Base-by-base conservation (phyloP, 2,888 invertebrate species). In the Orthonychiurus folsomi region DNA sequence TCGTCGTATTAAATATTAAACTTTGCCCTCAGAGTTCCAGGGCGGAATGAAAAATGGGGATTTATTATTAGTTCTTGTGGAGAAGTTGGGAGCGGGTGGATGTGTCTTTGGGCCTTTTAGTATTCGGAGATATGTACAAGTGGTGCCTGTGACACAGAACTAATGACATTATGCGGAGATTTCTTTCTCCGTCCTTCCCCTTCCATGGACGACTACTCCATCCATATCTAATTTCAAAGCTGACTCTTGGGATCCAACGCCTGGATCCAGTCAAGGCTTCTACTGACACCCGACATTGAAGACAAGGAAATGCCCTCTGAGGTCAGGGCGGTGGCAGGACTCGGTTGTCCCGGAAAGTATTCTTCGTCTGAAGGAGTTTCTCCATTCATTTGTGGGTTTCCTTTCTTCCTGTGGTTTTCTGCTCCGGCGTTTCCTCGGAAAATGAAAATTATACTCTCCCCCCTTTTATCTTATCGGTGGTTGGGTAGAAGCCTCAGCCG, bases 161-260 rank as follows among this genome's bases (percentile, higher is more conserved):
- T 37, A 37, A 37, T 37, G 37, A 37, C 37, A 37, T 37, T 37
- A 37, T 37, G 37, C 37, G 37, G 37, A 37, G 37, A 37, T 37
- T 37, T 37, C 37, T 37, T 37, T 37, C 37, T 9, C 9, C 15
- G 37, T 37, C 37, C 37, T 37, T 37, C 37, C 37, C 37, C 9
- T 37, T 37, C 37, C 37, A 9, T 15, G 5, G 37, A 37, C 37
- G 5, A 9, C 37, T 15, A 37, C 37, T 37, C 37, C 37, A 37
- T 37, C 37, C 37, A 37, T 37, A 37, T 37, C 37, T 37, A 37
- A 37, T 37, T 37, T 37, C 37, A 37, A 37, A 37, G 37, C 15
- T 37, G 37, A 37, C 37, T 37, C 37, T 37, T 37, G 37, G 37
- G 37, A 15, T n/a, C n/a, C n/a, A n/a, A n/a, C n/a, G n/a, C n/a